Conservation (phyloP, 2,113 vertebrate genomes). For the Syngnathoides biaculeatus region DNA sequence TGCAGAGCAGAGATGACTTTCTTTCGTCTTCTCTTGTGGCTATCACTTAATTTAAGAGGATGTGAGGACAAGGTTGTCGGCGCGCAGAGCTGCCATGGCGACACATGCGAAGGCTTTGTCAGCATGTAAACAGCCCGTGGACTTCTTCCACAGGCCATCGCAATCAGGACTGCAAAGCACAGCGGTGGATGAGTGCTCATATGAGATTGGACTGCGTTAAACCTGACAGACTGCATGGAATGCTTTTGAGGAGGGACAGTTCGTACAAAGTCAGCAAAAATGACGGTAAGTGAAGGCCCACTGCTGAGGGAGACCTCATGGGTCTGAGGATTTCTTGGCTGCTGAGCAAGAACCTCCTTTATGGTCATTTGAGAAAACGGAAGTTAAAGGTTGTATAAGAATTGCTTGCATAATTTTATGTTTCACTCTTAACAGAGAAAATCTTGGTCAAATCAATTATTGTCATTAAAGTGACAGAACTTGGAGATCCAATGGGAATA, state of each 20-base stretch:
- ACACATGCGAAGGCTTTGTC: constrained; percentile 44
- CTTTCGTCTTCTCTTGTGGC: constrained; percentile 42
- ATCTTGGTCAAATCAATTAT: not conserved
- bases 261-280: constrained; percentile 67
- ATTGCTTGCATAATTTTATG: not conserved
- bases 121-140: constrained; percentile 64
- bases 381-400: not conserved
- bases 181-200: constrained; percentile 39
- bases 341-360: constrained; percentile 46
- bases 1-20: constrained; percentile 40
- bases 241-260: constrained; percentile 49
- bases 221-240: constrained; percentile 46
- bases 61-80: constrained; percentile 49
- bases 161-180: constrained; percentile 46
- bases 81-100: constrained; percentile 28
- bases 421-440: not conserved
- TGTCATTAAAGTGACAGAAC: not conserved
- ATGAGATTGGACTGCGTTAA: constrained; percentile 52
- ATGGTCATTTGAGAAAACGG: constrained; percentile 16
- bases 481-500: not conserved
- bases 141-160: constrained; percentile 35
- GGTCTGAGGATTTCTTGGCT: constrained; percentile 55
- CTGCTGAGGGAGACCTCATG: constrained; percentile 48
- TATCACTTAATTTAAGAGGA: constrained; percentile 60
- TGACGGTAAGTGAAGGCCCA: constrained; percentile 46